phyloP scores from a whole-genome alignment of 2,797 vertebrate species.

The Gadopsis marmoratus region DNA sequence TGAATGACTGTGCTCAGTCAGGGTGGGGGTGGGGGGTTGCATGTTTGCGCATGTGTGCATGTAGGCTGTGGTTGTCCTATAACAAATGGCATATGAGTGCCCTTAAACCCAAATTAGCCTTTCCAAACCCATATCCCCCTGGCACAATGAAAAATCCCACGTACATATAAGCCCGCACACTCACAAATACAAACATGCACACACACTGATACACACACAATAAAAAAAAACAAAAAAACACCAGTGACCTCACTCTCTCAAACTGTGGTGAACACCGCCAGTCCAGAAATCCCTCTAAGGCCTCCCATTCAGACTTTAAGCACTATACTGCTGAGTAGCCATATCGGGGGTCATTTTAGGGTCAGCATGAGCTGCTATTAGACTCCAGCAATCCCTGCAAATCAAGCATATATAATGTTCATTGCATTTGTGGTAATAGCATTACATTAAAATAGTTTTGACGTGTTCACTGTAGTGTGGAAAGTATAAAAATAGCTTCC shows the following conservation, averaged over 20 bases:
- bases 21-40: slow-evolving; percentile 12
- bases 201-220: slow-evolving; percentile 10
- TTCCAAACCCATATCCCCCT: slow-evolving; percentile 77
- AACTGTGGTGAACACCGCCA: slow-evolving; percentile 65
- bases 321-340: slow-evolving; percentile 74
- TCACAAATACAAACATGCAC: slow-evolving; percentile 44
- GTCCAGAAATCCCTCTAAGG: slow-evolving; percentile 75
- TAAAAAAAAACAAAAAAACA: slow-evolving; percentile 21
- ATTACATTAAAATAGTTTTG: slow-evolving; percentile 59
- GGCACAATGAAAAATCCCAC: slow-evolving; percentile 76
- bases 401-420: slow-evolving; percentile 70
- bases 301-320: slow-evolving; percentile 73
- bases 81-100: slow-evolving; percentile 72
- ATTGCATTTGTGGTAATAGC: slow-evolving; percentile 52
- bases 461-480: slow-evolving; percentile 56
- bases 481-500: slow-evolving; percentile 61
- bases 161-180: slow-evolving; percentile 50
- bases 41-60: slow-evolving; percentile 67
- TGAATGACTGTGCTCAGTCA: slow-evolving; percentile 57
- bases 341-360: slow-evolving; percentile 72
- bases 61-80: slow-evolving; percentile 59
- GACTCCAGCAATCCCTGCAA: slow-evolving; percentile 66
- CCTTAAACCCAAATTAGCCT: slow-evolving; percentile 83
- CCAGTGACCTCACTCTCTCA: slow-evolving; percentile 71
- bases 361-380: slow-evolving; percentile 64